Evolutionary conservation across 1,140 invertebrate species (phyloP).

Genomic region (Monomorium pharaonis): DNA sequence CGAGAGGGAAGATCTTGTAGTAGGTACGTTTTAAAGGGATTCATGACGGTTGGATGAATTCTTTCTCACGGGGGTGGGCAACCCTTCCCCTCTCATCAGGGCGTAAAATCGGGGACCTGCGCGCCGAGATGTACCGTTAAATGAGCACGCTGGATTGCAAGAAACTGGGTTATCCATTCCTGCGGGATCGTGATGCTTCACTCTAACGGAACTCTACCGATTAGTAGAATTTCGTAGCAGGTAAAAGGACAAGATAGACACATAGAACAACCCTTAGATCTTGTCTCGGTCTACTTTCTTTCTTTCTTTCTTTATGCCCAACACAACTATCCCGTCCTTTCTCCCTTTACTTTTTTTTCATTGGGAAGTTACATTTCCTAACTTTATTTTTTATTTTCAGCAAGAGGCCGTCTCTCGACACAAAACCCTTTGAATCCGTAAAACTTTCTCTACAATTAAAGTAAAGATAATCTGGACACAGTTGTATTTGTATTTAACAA

Average conservation of each 20-base stretch:
- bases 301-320: neutral
- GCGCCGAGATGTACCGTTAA: constrained; percentile 62
- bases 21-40: constrained; percentile 29
- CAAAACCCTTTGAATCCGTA: neutral
- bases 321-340: neutral
- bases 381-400: neutral
- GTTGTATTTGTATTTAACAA: neutral
- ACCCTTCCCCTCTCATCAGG: constrained; percentile 48
- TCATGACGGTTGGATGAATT: constrained; percentile 41
- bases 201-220: constrained; percentile 56
- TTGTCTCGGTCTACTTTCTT: constrained; percentile 9
- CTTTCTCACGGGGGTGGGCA: constrained; percentile 65
- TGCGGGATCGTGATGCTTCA: constrained; percentile 27
- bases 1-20: neutral
- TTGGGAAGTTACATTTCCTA: neutral
- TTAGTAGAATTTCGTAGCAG: constrained; percentile 15
- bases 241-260: constrained; percentile 47
- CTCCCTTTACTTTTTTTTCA: neutral
- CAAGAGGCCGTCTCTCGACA: neutral
- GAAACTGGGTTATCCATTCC: constrained; percentile 68
- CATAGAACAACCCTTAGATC: constrained; percentile 15
- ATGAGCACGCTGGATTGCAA: neutral
- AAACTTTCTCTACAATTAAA: neutral
- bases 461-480: too few species aligned
- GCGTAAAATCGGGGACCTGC: constrained; percentile 45